Evolutionary conservation across 2,888 invertebrate species (phyloP), one percentile per base, ranked within the genome.

Genomic region (Spilosoma lubricipeda): DNA sequence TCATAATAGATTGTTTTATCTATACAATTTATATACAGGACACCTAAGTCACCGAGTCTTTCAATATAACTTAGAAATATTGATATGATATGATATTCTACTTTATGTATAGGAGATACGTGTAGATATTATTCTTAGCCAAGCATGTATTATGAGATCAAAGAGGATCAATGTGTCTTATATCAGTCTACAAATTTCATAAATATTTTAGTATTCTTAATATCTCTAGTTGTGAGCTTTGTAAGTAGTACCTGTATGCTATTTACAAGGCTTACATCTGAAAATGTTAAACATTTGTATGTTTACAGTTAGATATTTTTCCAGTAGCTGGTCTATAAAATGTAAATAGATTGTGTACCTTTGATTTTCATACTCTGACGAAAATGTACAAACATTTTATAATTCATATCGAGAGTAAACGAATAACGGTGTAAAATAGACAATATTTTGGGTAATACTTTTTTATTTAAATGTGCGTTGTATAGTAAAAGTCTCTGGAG

Each of bases 301-400:
- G 42, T 63, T 70, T 63, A 20, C 63, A 27, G 11, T 42, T 63
- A 45, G 63, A 63, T 13, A 20, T 63, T 70, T 42, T 63, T 59
- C 42, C 30, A 59, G 70, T 70, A 27, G 27, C 59, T 18, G 70
- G 20, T 70, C n/a, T 63, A 66, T 36, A 23, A 66, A 70, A 36
- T 70, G 9, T 27, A 70, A 39, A 63, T 23, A 63, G 4, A 63
- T 42, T 48, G 4, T 36, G 3, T 30, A 69, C 36, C 33, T 69
- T 69, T 64, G 30, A 7, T 64, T 33, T 30, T 64, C 11, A 13
- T 59, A 27, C 27, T 15, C 13, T 59, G 59, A n/a, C 59, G 27
- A 59, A 59, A 13, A 59, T 27, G 11, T 59, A 59, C 59, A 27
- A 59, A 59, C 27, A 59, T 59, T 59, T 59, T 4, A 59, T 59